Evolutionary conservation across 1,140 invertebrate genomes (phyloP), one percentile per base, ranked within the genome.

Genomic region (Rhysida immarginata): DNA sequence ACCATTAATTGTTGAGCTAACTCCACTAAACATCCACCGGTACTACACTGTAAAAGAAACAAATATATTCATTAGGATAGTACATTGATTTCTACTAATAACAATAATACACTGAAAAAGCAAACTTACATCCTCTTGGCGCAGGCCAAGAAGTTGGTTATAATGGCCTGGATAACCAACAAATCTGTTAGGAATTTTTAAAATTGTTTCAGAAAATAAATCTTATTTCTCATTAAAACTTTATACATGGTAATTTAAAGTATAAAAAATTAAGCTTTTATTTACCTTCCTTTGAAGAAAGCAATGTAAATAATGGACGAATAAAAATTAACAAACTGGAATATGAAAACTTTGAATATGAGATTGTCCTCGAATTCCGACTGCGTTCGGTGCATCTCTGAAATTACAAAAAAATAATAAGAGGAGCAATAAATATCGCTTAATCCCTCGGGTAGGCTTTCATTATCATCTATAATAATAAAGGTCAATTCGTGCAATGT

Each of bases 311-410:
- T 85, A 55, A 88, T 81, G 42, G 84, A 86, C 1, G 84, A 84
- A 66, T 88, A 90, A 65, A 83, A 88, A 69, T 90, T 90, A 61
- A 89, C 80, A 69, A 90, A 90, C 69, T 89, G 84, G 65, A 90
- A 87, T 58, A 87, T 74, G 69, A 88, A 90, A 53, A 87, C 84
- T 75, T 89, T 90, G 62, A 90, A 78, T 0, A 83, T 85, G 21
- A 87, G 73, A 67, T 82, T 85, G 63, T 89, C 82, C 56, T 90
- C 87, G 67, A 84, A 89, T 65, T 90, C 84, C 23, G 81, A 83
- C 71, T 89, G 83, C 1, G 86, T 90, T 61, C 86, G 71, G 63
- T 86, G 83, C 77, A 85, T 81, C 69, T 90, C 84, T 69, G 79
- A 46, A 46, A 46, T 20, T 13, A n/a, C n/a, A n/a, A n/a, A n/a